Conservation (phyloP, 2,113 vertebrate species). For the Dolichotis patagonum region DNA sequence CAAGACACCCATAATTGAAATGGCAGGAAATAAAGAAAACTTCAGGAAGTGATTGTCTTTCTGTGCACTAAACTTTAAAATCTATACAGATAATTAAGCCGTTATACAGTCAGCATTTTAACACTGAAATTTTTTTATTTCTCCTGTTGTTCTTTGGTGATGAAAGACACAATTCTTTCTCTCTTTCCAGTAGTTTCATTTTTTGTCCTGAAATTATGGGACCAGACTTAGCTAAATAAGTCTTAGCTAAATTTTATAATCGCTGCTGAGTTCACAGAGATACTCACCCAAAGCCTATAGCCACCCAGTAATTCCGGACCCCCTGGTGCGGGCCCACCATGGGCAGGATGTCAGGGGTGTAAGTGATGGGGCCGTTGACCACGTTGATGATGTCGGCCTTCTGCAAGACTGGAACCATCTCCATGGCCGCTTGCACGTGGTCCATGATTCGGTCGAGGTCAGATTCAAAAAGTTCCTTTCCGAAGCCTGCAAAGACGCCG, state of each 20-base stretch:
- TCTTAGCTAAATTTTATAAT: not conserved
- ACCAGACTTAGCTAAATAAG: not conserved
- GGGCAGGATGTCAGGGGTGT: conserved; percentile 97
- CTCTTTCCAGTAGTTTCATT: not conserved
- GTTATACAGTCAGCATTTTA: not conserved
- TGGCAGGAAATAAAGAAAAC: conserved; percentile 26
- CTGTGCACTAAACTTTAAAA: not conserved
- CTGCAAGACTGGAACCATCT: conserved; percentile 95
- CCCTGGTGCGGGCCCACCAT: conserved; percentile 98
- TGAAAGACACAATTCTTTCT: not conserved
- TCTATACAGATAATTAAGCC: not conserved
- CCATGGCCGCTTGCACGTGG: conserved; percentile 96
- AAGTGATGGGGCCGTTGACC: conserved; percentile 97
- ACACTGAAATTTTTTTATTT: not conserved
- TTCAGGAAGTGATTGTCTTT: not conserved
- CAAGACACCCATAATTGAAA: conserved; percentile 2
- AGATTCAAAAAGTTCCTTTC: conserved; percentile 98
- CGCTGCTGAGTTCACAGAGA: not conserved
- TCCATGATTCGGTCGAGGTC: conserved; percentile 98
- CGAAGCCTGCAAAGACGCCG: conserved; percentile 91
- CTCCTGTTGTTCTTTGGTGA: not conserved
- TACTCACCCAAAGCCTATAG: conserved; percentile 96
- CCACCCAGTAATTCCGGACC: conserved; percentile 96
- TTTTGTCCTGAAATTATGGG: not conserved
- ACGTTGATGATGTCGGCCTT: conserved; percentile 95